These are phyloP conservation scores for Tadarida brasiliensis DNA, from an alignment of 2,797 vertebrate genomes.

Conservation along the genomic window DNA sequence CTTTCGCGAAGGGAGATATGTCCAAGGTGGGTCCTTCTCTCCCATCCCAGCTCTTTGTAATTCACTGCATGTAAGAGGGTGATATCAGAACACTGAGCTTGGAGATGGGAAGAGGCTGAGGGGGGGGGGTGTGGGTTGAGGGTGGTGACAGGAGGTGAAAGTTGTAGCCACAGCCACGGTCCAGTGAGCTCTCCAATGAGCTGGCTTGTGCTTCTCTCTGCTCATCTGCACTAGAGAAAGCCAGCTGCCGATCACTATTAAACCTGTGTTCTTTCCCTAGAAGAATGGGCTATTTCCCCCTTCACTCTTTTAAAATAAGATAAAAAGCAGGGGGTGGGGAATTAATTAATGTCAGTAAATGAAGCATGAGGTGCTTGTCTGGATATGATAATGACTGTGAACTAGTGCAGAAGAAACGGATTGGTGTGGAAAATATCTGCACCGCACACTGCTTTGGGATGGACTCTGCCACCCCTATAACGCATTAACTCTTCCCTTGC, in stretches of 20 bases:
- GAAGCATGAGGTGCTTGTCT: conserved; percentile 85
- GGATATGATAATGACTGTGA: conserved; percentile 85
- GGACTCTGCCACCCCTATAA: background rate
- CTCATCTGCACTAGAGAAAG: conserved; percentile 59
- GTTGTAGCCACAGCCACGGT: background rate
- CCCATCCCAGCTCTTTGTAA: background rate
- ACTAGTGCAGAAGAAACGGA: conserved; percentile 86
- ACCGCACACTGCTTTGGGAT: conserved; percentile 51
- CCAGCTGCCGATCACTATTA: conserved; percentile 57
- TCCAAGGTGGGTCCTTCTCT: conserved; percentile 11
- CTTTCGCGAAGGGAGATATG: background rate
- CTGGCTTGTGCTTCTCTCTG: background rate
- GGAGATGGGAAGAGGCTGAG: background rate
- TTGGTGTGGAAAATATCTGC: conserved; percentile 76
- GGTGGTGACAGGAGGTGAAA: background rate
- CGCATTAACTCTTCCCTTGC: conserved; percentile 47
- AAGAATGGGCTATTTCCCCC: conserved; percentile 74
- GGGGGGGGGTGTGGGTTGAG: background rate
- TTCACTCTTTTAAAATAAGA: conserved; percentile 84
- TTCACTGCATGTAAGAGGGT: background rate
- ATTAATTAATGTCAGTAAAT: conserved; percentile 88
- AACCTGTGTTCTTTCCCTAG: conserved; percentile 65
- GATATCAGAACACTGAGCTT: background rate
- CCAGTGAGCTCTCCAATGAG: conserved; percentile 43
- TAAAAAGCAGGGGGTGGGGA: conserved; percentile 76